These are phyloP conservation scores for Phylloscopus whistleri DNA, from an alignment of 2,113 vertebrate genomes.

Conservation along the genomic window DNA sequence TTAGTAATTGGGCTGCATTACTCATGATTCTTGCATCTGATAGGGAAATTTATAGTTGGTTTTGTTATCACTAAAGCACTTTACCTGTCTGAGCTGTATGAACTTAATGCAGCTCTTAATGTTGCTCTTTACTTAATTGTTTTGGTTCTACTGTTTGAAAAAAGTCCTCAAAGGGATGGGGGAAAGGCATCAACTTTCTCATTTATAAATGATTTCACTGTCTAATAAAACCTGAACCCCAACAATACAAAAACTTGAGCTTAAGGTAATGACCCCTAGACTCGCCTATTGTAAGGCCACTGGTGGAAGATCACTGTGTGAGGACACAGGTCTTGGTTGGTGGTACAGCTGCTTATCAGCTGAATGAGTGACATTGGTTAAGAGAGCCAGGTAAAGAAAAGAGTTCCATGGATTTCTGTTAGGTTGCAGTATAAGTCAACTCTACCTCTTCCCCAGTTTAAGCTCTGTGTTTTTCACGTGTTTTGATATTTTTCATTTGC, in stretches of 20 bases:
- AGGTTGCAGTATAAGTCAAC: neutral
- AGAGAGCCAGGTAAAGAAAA: neutral
- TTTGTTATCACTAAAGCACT: neutral
- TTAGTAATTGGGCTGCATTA: slow-evolving; percentile 7
- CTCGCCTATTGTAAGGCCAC: neutral
- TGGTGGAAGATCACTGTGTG: neutral
- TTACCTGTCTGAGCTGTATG: neutral
- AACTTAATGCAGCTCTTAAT: neutral
- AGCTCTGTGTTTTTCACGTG: neutral
- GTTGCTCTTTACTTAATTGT: neutral
- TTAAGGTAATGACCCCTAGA: neutral
- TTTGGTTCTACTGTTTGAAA: neutral
- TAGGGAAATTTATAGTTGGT: neutral
- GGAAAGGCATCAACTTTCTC: neutral
- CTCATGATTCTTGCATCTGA: neutral
- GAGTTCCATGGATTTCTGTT: neutral
- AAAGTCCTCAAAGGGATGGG: neutral
- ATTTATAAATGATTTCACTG: neutral
- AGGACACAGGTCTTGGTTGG: accelerated
- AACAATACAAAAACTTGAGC: neutral
- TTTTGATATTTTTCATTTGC: neutral
- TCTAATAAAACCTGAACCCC: neutral
- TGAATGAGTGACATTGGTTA: neutral
- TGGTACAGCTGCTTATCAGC: neutral
- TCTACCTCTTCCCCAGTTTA: neutral